Percentiles rank a stretch among this genome's conserved stretches.
Evolutionary conservation across 2,113 vertebrate genomes (phyloP).

Genomic region (Callionymus lyra): DNA sequence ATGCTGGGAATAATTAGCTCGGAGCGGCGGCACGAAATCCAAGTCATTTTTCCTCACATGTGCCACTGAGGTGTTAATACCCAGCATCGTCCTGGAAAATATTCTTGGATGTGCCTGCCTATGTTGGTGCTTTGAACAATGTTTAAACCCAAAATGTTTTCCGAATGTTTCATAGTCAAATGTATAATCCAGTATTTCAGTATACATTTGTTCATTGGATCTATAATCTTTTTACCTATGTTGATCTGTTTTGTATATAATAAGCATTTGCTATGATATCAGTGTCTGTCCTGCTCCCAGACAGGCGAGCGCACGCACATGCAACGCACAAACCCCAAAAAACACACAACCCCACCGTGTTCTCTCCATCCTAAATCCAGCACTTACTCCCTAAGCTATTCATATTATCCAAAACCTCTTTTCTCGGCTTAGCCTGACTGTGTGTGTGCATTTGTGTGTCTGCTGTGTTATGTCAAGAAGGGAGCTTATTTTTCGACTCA

Average conservation of each 20-base stretch:
- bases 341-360: background rate
- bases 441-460: slow-evolving; percentile 3
- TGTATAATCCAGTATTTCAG: no score
- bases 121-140: slow-evolving; percentile 3
- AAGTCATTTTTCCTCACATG: slow-evolving; percentile 50
- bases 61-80: slow-evolving; percentile 50
- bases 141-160: background rate
- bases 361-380: slow-evolving; percentile 25
- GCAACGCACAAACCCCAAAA: no score
- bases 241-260: slow-evolving; percentile 3
- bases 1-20: slow-evolving; percentile 13
- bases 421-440: slow-evolving; percentile 15
- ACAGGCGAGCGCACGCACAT: slow-evolving; percentile 13
- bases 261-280: slow-evolving; percentile 15
- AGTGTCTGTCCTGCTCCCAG: slow-evolving; percentile 20
- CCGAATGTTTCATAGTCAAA: no score
- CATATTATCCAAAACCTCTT: slow-evolving; percentile 26
- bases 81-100: slow-evolving; percentile 40
- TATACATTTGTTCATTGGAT: no score
- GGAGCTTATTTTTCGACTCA: slow-evolving; percentile 35
- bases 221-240: no score
- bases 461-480: slow-evolving; percentile 15
- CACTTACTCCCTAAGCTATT: slow-evolving; percentile 30
- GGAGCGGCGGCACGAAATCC: slow-evolving; percentile 42
- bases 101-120: slow-evolving; percentile 2